A percentile compares a stretch with the other conserved stretches of the same genome.
These are phyloP conservation scores for Plestiodon gilberti DNA, from an alignment of 2,113 vertebrate species.

Conservation along the genomic window DNA sequence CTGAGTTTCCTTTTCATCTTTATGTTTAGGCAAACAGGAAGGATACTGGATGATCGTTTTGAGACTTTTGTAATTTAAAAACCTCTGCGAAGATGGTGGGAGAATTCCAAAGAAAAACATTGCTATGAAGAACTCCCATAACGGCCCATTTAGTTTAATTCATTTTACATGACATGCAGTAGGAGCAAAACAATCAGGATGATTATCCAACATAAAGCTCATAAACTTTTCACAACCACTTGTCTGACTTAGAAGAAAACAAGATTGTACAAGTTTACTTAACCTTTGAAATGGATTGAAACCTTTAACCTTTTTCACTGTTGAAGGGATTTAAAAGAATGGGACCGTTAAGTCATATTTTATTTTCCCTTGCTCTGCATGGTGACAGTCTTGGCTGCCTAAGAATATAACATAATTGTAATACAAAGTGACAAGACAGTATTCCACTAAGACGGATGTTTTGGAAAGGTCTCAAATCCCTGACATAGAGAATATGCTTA, in stretches of 20 bases:
- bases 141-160: constrained; percentile 52
- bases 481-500: neutral
- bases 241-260: constrained; percentile 59
- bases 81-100: constrained; percentile 34
- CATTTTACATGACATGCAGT: constrained; percentile 43
- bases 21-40: constrained; percentile 72
- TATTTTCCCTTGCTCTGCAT: neutral
- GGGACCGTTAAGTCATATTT: neutral
- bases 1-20: constrained; percentile 72
- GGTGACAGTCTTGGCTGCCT: neutral
- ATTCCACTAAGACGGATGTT: neutral
- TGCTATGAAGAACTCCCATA: constrained; percentile 33
- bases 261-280: constrained; percentile 41
- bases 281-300: constrained; percentile 53
- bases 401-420: neutral
- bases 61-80: constrained; percentile 56
- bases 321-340: constrained; percentile 4
- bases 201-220: constrained; percentile 62
- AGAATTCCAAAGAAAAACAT: constrained; percentile 58
- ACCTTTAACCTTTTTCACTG: constrained; percentile 18
- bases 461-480: neutral
- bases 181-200: constrained; percentile 51
- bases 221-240: constrained; percentile 56
- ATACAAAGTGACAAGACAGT: neutral
- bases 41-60: constrained; percentile 45